These are phyloP conservation scores for Emydocephalus ijimae DNA, from an alignment of 2,113 vertebrate genomes.

Conservation along the genomic window DNA sequence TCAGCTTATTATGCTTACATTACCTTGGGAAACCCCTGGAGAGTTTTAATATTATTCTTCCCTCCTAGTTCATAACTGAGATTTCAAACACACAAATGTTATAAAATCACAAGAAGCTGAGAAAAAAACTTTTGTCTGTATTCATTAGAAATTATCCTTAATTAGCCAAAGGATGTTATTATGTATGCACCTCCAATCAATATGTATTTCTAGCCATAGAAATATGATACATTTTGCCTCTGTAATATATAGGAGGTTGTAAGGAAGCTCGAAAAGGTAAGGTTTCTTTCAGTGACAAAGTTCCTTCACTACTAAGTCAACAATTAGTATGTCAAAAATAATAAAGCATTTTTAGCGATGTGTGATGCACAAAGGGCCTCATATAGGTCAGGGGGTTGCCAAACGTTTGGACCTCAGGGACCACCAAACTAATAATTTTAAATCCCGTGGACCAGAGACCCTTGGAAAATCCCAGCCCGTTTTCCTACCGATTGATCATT, in stretches of 20 bases:
- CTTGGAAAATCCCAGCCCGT: no score
- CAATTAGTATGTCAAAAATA: not conserved
- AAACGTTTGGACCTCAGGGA: no score
- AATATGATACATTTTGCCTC: not conserved
- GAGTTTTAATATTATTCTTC: not conserved
- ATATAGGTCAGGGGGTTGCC: no score
- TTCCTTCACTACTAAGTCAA: not conserved
- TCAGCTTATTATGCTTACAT: not conserved
- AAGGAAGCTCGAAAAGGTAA: not conserved
- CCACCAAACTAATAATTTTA: no score
- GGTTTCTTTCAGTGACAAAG: not conserved
- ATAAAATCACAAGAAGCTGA: not conserved
- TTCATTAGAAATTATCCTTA: not conserved
- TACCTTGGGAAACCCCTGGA: not conserved
- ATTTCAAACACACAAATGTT: not conserved
- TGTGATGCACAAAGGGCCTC: not conserved
- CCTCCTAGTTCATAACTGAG: not conserved
- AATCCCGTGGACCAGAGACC: no score
- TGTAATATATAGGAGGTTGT: not conserved
- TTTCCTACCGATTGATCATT: no score
- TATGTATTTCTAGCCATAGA: not conserved
- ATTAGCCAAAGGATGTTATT: not conserved
- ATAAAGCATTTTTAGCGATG: not conserved
- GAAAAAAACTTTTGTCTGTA: no score
- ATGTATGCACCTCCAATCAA: not conserved